phyloP scores from a whole-genome alignment of 2,113 vertebrate species.

The Heteronetta atricapilla region DNA sequence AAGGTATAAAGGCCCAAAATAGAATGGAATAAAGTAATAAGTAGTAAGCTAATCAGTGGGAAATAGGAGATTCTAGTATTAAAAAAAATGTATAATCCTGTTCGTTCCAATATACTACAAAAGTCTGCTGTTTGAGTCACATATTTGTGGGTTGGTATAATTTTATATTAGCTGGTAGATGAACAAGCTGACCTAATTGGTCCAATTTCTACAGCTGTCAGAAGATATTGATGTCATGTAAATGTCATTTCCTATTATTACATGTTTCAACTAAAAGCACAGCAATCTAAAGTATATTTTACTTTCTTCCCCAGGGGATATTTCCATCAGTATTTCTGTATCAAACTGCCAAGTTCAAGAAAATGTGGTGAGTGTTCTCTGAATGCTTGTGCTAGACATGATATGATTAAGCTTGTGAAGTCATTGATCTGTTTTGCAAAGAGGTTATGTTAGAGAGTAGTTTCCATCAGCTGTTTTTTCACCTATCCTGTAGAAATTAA shows the following conservation, averaged over 20 bases:
- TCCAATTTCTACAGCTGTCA: conserved; percentile 41
- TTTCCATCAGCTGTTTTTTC: conserved; percentile 13
- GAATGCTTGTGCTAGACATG: conserved; percentile 11
- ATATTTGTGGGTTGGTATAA: background rate
- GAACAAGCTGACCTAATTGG: conserved; percentile 10
- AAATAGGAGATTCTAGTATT: background rate
- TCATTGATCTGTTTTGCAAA: conserved; percentile 42
- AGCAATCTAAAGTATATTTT: conserved; percentile 39
- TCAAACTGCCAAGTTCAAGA: conserved; percentile 97
- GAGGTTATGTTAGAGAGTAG: background rate
- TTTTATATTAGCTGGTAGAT: background rate
- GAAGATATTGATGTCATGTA: conserved; percentile 25
- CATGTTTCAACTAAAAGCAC: conserved; percentile 40
- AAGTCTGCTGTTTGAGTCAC: background rate
- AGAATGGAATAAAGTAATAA: background rate
- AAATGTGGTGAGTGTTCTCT: conserved; percentile 89
- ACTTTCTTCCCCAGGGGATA: conserved; percentile 84
- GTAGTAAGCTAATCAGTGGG: background rate
- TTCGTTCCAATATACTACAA: background rate
- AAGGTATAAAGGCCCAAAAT: background rate
- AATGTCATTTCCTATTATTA: conserved; percentile 45
- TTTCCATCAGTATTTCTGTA: conserved; percentile 96
- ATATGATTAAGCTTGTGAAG: conserved; percentile 18
- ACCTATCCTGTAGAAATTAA: conserved; percentile 18
- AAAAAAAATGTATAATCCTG: background rate